Conservation (phyloP, 1,140 invertebrate species). For the Meloidogyne hapla region DNA sequence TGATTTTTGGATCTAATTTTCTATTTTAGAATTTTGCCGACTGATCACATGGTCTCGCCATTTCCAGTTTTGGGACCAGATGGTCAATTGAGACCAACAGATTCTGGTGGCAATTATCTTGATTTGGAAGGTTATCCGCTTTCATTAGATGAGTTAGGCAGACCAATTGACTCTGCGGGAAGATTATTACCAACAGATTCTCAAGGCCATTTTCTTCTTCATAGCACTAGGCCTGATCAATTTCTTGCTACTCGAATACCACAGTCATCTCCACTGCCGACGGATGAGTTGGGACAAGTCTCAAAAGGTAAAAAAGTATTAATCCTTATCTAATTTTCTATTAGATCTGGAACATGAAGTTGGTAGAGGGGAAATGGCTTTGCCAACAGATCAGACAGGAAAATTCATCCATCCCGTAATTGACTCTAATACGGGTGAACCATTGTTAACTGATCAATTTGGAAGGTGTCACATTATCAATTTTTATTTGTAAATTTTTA, state of each 20-base stretch:
- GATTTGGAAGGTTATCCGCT: constrained; percentile 20
- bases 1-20: background rate
- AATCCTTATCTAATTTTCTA: background rate
- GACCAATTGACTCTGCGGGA: constrained; percentile 23
- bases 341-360: constrained; percentile 25
- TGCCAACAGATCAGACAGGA: constrained; percentile 54
- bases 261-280: constrained; percentile 46
- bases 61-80: constrained; percentile 40
- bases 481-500: background rate
- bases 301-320: background rate
- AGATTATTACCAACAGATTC: background rate
- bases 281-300: constrained; percentile 37
- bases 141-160: constrained; percentile 28
- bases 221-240: constrained; percentile 14
- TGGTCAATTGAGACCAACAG: constrained; percentile 46
- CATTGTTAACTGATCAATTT: constrained; percentile 13
- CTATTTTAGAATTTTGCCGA: constrained; percentile 41
- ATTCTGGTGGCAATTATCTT: constrained; percentile 42
- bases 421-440: constrained; percentile 30
- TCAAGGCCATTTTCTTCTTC: constrained; percentile 5
- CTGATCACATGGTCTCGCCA: constrained; percentile 41
- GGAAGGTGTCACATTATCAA: constrained; percentile 4
- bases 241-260: background rate
- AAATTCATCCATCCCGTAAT: constrained; percentile 40
- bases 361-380: constrained; percentile 26